phyloP scores from a whole-genome alignment of 2,113 vertebrate genomes.

The Aspidoscelis tigris region DNA sequence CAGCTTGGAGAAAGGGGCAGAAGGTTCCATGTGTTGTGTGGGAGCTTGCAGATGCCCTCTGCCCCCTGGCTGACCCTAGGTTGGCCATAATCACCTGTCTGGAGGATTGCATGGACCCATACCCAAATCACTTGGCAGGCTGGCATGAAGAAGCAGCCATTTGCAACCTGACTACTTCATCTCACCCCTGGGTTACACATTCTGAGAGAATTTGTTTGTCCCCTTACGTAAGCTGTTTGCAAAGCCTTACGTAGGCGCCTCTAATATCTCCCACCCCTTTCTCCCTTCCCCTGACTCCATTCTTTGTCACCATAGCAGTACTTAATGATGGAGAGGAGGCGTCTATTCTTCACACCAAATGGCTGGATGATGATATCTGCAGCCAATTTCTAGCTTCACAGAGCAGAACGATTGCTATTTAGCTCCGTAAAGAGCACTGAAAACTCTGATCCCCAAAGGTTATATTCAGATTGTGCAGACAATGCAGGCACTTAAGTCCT shows the following conservation, averaged over 20 bases:
- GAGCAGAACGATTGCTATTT: conserved; percentile 39
- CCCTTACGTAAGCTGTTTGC: accelerated
- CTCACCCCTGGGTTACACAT: background rate
- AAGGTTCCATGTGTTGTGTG: background rate
- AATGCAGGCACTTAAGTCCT: background rate
- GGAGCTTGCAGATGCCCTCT: background rate
- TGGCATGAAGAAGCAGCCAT: background rate
- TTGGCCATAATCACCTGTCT: background rate
- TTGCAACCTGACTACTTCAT: background rate
- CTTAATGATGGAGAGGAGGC: conserved; percentile 8
- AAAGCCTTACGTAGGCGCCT: background rate
- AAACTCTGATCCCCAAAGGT: conserved; percentile 24
- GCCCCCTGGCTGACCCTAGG: background rate
- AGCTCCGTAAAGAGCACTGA: background rate
- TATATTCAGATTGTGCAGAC: background rate
- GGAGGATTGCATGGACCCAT: background rate
- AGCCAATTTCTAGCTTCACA: conserved; percentile 33
- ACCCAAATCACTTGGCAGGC: too few species aligned
- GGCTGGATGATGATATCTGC: conserved; percentile 24
- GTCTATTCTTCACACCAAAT: conserved; percentile 16
- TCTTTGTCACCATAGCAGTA: background rate
- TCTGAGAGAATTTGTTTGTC: background rate
- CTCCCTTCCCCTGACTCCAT: background rate
- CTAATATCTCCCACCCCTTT: background rate
- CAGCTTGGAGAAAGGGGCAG: too few species aligned